A percentile compares a stretch with the other conserved stretches of the same genome.
phyloP scores from a whole-genome alignment of 2,888 invertebrate species.

The Heliconius ethilla region DNA sequence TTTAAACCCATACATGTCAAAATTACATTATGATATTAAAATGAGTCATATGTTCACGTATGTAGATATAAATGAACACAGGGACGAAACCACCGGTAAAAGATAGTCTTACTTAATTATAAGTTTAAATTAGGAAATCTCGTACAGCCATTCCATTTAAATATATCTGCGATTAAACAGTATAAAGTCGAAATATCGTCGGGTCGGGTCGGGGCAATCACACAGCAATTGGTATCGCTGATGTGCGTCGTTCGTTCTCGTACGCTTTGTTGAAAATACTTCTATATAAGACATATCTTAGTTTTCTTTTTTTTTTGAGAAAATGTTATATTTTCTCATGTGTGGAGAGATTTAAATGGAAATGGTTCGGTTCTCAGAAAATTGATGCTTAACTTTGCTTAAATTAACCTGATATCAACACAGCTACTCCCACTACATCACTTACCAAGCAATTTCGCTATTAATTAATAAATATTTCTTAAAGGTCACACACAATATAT shows the following conservation, averaged over 20 bases:
- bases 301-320: background rate
- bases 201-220: constrained; percentile 24
- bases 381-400: too few species aligned
- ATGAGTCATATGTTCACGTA: too few species aligned
- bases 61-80: too few species aligned
- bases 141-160: constrained; percentile 1
- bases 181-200: constrained; percentile 9
- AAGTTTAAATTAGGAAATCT: constrained; percentile 15
- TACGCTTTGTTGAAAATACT: background rate
- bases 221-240: constrained; percentile 18
- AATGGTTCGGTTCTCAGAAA: too few species aligned
- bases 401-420: too few species aligned
- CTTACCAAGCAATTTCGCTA: too few species aligned
- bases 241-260: constrained; percentile 14
- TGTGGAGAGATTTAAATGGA: too few species aligned
- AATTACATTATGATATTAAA: too few species aligned
- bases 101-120: constrained; percentile 10
- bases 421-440: too few species aligned
- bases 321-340: background rate
- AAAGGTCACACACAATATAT: background rate
- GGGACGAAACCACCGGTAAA: background rate
- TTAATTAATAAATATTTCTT: background rate
- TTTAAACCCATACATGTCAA: too few species aligned
- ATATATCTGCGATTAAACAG: constrained; percentile 17
- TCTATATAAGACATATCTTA: background rate